Percentiles rank a stretch among this genome's conserved stretches.
Evolutionary conservation across 2,888 invertebrate species (phyloP).

Genomic region (Trachelus stipa): DNA sequence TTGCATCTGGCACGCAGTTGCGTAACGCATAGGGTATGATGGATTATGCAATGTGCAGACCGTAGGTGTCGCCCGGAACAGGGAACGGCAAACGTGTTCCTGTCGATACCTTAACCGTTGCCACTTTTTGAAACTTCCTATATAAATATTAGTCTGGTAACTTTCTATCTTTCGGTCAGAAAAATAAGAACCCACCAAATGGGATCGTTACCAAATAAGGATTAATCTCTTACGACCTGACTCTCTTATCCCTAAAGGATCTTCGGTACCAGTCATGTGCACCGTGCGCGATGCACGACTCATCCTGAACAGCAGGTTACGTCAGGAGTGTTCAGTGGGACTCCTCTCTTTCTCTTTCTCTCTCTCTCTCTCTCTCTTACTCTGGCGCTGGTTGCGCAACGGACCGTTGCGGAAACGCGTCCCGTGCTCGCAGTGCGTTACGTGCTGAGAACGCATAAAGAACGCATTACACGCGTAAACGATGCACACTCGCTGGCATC

Average conservation of each 20-base stretch:
- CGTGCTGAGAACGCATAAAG: constrained; percentile 34
- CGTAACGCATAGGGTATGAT: constrained; percentile 28
- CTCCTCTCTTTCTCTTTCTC: too few species aligned
- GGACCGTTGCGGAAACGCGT: constrained; percentile 26
- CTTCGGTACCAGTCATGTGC: constrained; percentile 27
- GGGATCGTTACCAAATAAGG: neutral
- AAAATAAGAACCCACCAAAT: neutral
- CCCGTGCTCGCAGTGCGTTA: constrained; percentile 28
- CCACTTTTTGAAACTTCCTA: neutral
- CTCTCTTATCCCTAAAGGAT: neutral
- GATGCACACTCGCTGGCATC: constrained; percentile 9
- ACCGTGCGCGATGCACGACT: constrained; percentile 11
- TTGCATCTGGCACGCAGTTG: constrained; percentile 24
- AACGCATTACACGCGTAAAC: constrained; percentile 19
- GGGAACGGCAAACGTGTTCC: neutral
- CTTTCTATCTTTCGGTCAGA: neutral
- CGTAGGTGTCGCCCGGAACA: neutral
- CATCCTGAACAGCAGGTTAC: constrained; percentile 37
- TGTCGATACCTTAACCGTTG: neutral
- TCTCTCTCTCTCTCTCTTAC: neutral
- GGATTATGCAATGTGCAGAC: constrained; percentile 26
- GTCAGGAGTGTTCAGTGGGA: constrained; percentile 43
- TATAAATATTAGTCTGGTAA: neutral
- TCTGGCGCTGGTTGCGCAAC: constrained; percentile 36
- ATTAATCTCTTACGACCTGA: neutral